Percentiles rank a stretch among this genome's conserved stretches.
These are phyloP conservation scores for Nautilus pompilius DNA, from an alignment of 1,140 invertebrate genomes.

Conservation along the genomic window DNA sequence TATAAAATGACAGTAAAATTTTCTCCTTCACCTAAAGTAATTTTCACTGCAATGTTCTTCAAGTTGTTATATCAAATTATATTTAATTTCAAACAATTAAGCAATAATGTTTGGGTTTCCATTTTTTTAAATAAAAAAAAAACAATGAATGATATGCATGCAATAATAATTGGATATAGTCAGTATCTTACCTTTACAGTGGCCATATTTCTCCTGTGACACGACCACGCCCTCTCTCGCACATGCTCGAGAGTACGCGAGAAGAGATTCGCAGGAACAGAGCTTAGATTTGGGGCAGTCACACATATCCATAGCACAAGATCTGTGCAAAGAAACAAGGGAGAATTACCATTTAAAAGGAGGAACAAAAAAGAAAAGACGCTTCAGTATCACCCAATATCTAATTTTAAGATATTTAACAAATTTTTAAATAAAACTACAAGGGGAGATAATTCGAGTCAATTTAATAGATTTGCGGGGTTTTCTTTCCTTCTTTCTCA, in stretches of 20 bases:
- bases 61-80: background rate
- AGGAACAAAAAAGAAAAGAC: background rate
- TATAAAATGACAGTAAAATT: background rate
- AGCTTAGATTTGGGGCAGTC: conserved; percentile 72
- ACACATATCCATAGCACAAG: conserved; percentile 86
- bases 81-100: background rate
- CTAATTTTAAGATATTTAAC: background rate
- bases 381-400: too few relatives aligned
- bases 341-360: background rate
- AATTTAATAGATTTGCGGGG: background rate
- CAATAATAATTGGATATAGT: too few relatives aligned
- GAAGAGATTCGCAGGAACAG: conserved; percentile 86
- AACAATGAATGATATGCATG: too few relatives aligned
- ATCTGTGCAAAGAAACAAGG: conserved; percentile 54
- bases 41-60: too few relatives aligned
- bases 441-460: background rate
- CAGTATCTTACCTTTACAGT: conserved; percentile 30
- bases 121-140: background rate
- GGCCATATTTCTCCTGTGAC: conserved; percentile 29
- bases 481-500: background rate
- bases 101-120: background rate
- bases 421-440: background rate
- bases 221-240: conserved; percentile 63
- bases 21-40: background rate
- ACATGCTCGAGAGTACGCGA: conserved; percentile 84